These are phyloP conservation scores for Macrotus californicus DNA, from an alignment of 2,113 vertebrate species.

Conservation along the genomic window DNA sequence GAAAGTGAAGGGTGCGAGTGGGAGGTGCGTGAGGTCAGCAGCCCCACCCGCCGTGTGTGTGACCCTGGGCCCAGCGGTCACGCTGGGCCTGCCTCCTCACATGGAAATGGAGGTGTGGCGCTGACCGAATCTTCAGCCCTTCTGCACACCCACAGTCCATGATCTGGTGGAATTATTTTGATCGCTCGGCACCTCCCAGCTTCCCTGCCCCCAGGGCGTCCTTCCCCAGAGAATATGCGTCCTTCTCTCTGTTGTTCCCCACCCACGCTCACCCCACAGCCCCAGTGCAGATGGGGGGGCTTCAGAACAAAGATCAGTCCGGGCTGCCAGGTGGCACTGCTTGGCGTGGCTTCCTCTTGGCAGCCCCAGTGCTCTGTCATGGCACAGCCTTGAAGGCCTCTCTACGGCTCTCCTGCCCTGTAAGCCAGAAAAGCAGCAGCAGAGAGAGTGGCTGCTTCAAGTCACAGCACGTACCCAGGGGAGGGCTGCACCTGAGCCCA, in stretches of 20 bases:
- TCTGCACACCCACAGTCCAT: background rate
- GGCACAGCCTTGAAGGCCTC: background rate
- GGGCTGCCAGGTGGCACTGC: background rate
- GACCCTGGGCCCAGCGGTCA: background rate
- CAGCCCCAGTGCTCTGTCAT: background rate
- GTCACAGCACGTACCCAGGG: background rate
- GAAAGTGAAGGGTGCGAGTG: background rate
- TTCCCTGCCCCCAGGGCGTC: background rate
- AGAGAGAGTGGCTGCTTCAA: background rate
- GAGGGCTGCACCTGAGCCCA: background rate
- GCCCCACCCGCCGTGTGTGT: background rate
- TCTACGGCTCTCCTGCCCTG: background rate
- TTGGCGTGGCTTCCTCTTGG: background rate
- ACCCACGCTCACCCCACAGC: background rate
- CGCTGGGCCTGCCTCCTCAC: background rate
- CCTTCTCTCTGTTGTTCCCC: background rate
- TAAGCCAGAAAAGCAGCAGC: background rate
- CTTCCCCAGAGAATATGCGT: background rate
- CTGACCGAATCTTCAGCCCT: background rate
- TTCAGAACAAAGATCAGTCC: background rate
- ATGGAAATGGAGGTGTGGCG: background rate
- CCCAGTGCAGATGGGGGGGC: background rate
- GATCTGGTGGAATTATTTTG: slow-evolving; percentile 15
- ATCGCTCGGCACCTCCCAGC: slow-evolving; percentile 9
- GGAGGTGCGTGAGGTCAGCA: background rate